Evolutionary conservation across 2,113 vertebrate species (phyloP).

Genomic region (Azemiops feae): DNA sequence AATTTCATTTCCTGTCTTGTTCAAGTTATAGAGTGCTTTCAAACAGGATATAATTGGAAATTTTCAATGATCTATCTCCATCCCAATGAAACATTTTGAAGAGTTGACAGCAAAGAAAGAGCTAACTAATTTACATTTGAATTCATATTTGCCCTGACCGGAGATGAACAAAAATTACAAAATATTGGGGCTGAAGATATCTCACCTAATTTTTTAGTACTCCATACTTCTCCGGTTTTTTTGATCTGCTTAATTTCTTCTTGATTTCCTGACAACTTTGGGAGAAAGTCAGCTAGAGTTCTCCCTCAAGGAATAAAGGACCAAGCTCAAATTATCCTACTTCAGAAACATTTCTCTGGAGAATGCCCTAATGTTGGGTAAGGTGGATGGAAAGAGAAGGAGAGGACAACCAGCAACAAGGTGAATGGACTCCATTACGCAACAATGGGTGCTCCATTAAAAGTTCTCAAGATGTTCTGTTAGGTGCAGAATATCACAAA

Average conservation of each 20-base stretch:
- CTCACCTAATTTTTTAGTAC: neutral
- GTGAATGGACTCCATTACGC: neutral
- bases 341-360: neutral
- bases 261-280: neutral
- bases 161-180: neutral
- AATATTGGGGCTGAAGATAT: neutral
- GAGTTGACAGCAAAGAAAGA: slow-evolving; percentile 44
- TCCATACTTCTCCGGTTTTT: neutral
- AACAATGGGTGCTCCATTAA: neutral
- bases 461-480: neutral
- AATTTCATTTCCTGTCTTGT: neutral
- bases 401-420: neutral
- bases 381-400: neutral
- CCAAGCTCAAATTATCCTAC: neutral
- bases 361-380: neutral
- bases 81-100: slow-evolving; percentile 25
- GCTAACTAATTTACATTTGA: neutral
- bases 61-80: neutral
- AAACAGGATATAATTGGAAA: neutral
- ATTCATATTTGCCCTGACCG: neutral
- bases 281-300: neutral
- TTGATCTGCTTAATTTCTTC: neutral
- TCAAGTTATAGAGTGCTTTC: neutral
- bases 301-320: neutral
- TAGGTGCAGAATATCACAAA: neutral